phyloP scores from a whole-genome alignment of 2,797 vertebrate species.

The Orientallactaga sibirica region DNA sequence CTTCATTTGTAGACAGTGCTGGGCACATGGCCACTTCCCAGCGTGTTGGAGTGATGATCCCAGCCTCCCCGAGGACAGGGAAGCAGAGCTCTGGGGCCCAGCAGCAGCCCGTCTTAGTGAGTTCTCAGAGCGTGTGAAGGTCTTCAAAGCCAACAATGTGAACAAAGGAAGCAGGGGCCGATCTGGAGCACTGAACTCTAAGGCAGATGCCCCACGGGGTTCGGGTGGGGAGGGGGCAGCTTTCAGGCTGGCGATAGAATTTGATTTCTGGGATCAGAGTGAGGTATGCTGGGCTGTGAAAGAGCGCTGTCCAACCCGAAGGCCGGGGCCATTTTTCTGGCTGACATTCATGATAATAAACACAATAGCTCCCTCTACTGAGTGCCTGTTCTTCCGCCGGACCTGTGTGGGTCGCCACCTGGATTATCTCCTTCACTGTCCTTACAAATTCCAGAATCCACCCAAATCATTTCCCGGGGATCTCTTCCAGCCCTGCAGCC shows the following conservation, averaged over 20 bases:
- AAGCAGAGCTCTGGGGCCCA: neutral
- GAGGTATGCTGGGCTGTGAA: slow-evolving; percentile 17
- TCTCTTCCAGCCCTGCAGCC: neutral
- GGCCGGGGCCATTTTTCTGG: slow-evolving; percentile 22
- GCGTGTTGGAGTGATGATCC: neutral
- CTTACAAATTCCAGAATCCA: neutral
- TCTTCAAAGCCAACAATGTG: slow-evolving; percentile 75
- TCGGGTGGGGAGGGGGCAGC: neutral
- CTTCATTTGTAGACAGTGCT: slow-evolving; percentile 40
- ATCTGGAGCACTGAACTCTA: neutral
- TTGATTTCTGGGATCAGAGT: slow-evolving; percentile 28
- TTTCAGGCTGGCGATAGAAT: neutral
- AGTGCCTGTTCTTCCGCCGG: neutral
- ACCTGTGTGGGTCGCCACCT: neutral
- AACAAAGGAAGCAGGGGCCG: slow-evolving; percentile 71
- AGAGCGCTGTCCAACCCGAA: neutral
- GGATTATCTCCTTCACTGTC: neutral
- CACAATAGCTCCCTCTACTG: neutral
- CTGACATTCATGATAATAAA: neutral
- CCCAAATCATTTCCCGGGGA: neutral
- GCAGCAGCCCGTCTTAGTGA: slow-evolving; percentile 54
- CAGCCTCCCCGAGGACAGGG: slow-evolving; percentile 50
- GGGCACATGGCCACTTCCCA: slow-evolving; percentile 5
- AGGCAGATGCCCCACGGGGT: slow-evolving; percentile 12
- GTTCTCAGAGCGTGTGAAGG: neutral